These are phyloP conservation scores for Noctua janthe DNA, from an alignment of 2,888 invertebrate species.

Conservation along the genomic window DNA sequence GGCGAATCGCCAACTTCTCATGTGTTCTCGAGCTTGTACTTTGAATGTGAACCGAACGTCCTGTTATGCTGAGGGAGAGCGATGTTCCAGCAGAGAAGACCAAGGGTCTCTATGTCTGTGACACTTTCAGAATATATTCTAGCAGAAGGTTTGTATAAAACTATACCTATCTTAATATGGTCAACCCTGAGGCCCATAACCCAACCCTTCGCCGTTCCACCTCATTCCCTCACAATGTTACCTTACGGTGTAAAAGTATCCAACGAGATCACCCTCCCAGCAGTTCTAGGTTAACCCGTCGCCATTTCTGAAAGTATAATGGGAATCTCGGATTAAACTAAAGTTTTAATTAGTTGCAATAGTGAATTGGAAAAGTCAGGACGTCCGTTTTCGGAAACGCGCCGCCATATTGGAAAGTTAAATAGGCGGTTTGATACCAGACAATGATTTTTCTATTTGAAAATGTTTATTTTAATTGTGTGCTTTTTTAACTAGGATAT, in stretches of 20 bases:
- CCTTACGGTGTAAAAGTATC: constrained; percentile 69
- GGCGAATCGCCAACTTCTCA: too few relatives aligned
- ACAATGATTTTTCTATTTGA: constrained; percentile 28
- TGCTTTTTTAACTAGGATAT: neutral
- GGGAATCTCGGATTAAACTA: constrained; percentile 87
- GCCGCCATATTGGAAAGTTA: constrained; percentile 79
- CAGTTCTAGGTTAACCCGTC: constrained; percentile 79
- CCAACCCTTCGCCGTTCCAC: neutral
- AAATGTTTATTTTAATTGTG: neutral
- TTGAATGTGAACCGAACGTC: too few relatives aligned
- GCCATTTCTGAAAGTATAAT: constrained; percentile 88
- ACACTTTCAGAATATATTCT: neutral
- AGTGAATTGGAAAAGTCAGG: constrained; percentile 84
- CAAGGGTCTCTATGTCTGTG: neutral
- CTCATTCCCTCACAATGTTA: constrained; percentile 18
- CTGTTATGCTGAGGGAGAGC: too few relatives aligned
- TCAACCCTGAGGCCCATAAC: constrained; percentile 1
- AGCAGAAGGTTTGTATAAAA: neutral
- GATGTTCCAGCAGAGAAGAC: neutral
- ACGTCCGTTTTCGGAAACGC: constrained; percentile 74
- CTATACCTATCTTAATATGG: neutral
- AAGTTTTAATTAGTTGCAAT: constrained; percentile 90
- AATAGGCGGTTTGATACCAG: constrained; percentile 69
- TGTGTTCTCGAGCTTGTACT: too few relatives aligned
- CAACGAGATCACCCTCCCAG: constrained; percentile 70